Evolutionary conservation across 2,797 vertebrate species (phyloP), one percentile per base, ranked within the genome.

Genomic region (Cyclura pinguis): DNA sequence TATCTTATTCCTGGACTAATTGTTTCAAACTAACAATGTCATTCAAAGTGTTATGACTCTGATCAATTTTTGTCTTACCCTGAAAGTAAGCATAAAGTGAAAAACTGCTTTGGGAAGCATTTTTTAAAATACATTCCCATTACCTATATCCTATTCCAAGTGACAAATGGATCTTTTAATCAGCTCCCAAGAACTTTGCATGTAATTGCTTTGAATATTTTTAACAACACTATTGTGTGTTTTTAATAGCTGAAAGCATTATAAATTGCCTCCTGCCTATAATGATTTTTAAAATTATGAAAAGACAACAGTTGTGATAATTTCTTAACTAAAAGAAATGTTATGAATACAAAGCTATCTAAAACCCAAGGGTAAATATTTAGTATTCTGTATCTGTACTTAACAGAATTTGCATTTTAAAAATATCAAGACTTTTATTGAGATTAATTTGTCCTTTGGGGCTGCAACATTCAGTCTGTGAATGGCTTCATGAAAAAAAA

Each of bases 81-180:
- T 88, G 80, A 89, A 95, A 93, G 55, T 57, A 84, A 16, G 57
- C 14, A 91, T 69, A 55, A 80, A 95, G 77, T n/a, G 62, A 92
- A 86, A 94, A 95, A 96, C 81, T 92, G 82, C 93, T 91, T 55
- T 89, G 78, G 87, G 91, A 96, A 93, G 95, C 88, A 92, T 22
- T 92, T 95, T 95, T 92, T 93, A 96, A 96, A 84, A 94, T 93
- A 92, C 59, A 88, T 86, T 88, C 64, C 89, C 95, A 95, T 95
- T 91, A 96, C 92, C 91, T 72, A 92, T 85, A 96, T 91, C 91
- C 35, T 85, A 94, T 94, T 95, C 91, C 94, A 95, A 95, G 92
- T 95, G 95, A 95, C 93, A 94, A 96, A 95, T 85, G 88, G 90
- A 90, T 95, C 89, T 95, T 94, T 93, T 96, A 95, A 96, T 96